Evolutionary conservation across 2,797 vertebrate species (phyloP), one percentile per base, ranked within the genome.

Genomic region (Prunella strophiata): DNA sequence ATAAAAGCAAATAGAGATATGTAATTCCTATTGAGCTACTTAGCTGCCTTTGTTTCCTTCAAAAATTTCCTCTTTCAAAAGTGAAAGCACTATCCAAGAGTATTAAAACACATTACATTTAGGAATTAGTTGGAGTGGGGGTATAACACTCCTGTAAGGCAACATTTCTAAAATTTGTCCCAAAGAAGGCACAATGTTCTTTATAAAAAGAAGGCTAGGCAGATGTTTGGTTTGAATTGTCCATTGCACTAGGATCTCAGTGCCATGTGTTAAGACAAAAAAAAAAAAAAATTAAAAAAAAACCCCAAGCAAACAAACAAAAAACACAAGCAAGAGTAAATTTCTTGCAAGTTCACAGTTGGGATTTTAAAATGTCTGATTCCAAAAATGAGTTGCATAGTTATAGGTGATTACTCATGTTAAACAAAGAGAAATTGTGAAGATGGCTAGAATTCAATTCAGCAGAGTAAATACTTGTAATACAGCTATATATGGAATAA

Each of bases 161-260:
- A 93, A 27, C 32, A 58, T 57, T 97, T 93, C 92, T 91, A 94
- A 96, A 90, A 68, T 65, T 40, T 93, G n/a, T 50, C 63, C 45
- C 2, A 4, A 32, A 32, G 78, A 38, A 16, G 14, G 21, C 77
- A 88, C 54, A 83, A 73, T 9, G 40, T 74, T 95, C 75, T 77
- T 94, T 71, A 67, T 73, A 93, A 93, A 93, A 94, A 91, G 42
- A 17, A 5, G 18, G 13, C 11, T 61, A 5, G 7, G 27, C 9
- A 63, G 42, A 11, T 71, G 27, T 68, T 94, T 30, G 13, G 62
- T 94, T 93, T 27, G 30, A 85, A 88, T 32, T 63, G 23, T 11
- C 42, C 36, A 19, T 30, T 62, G 20, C 30, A 43, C 48, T 38
- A 87, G 26, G 21, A 75, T 34, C n/a, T 75, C 54, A 51, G 38